Evolutionary conservation across 2,113 vertebrate species (phyloP), one percentile per base, ranked within the genome.

Genomic region (Trematocara nigrifrons): DNA sequence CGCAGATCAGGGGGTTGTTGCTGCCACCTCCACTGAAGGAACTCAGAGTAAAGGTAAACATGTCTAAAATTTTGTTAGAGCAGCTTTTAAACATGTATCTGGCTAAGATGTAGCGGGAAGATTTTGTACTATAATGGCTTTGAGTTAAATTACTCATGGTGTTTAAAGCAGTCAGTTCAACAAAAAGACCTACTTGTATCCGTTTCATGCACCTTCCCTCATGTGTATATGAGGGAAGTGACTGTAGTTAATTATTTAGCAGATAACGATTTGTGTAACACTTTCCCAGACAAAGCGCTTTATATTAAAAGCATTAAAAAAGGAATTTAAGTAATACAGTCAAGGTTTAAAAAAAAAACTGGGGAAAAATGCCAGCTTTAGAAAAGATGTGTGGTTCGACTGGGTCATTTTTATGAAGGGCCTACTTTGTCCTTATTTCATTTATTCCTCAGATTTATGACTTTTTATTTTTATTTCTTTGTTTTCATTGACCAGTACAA

Each of bases 11-110:
- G 94, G 99, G 99, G 2, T 95, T 99, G 47, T 95, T 99, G 49
- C 95, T 99, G 29, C 99, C 99, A 15, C 99, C 98, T 6, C 99
- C 99, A 8, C 97, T 99, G 90, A 99, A 99, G 92, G 98, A 99
- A 91, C 96, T 99, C 33, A 81, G 99, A 71, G 98, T 99, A 61
- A 99, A 99, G 97, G 99, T 99, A 47, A 40, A 33, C 15, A 33
- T 7, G 42, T 49, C 69, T 31, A 1, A 49, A 6, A 11, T 31
- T 49, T 49, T 49, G 40, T 76, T 11, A 49, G 42, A 47, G 10
- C 5, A 12, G 74, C 47, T 35, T n/a, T 35, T 52, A 13, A 52
- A 52, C 26, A 12, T 74, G 22, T 11, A 47, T 29, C 8, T 47
- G 8, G 9, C 40, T 10, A 10, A 71, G 12, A 47, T 45, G 20